A percentile compares a stretch with the other conserved stretches of the same genome.
These are phyloP conservation scores for Tapera naevia DNA, from an alignment of 2,797 vertebrate species.

Conservation along the genomic window DNA sequence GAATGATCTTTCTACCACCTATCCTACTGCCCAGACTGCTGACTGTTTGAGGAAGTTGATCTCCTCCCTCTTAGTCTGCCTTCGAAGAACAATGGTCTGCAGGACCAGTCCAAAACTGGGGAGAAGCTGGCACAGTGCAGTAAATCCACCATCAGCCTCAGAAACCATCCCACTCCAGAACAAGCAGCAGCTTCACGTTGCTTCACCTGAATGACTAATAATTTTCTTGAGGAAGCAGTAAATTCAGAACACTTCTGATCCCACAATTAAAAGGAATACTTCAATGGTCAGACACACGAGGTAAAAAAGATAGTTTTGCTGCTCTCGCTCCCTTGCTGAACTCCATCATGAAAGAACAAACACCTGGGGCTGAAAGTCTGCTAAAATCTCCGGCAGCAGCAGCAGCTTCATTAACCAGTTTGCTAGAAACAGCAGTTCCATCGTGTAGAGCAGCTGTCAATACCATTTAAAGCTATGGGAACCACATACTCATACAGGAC, in stretches of 20 bases:
- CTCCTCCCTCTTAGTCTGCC: neutral
- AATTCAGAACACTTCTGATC: neutral
- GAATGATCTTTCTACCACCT: neutral
- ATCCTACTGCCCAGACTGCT: neutral
- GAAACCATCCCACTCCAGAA: neutral
- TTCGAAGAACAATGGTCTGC: neutral
- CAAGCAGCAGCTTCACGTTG: rapidly evolving
- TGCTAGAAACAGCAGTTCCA: neutral
- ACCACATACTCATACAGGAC: neutral
- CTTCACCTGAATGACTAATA: neutral
- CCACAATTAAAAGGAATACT: neutral
- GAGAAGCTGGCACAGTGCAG: neutral
- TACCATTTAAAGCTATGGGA: neutral
- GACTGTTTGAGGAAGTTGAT: neutral
- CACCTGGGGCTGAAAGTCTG: neutral
- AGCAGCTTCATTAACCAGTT: neutral
- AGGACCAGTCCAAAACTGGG: neutral
- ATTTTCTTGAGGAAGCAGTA: neutral
- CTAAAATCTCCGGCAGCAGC: neutral
- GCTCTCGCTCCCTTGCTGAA: neutral
- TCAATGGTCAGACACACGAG: neutral
- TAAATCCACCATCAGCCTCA: neutral
- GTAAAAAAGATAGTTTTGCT: neutral
- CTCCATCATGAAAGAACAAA: neutral
- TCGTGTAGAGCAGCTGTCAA: neutral